Evolutionary conservation across 2,113 vertebrate species (phyloP), one percentile per base, ranked within the genome.

Genomic region (Ammospiza nelsoni): DNA sequence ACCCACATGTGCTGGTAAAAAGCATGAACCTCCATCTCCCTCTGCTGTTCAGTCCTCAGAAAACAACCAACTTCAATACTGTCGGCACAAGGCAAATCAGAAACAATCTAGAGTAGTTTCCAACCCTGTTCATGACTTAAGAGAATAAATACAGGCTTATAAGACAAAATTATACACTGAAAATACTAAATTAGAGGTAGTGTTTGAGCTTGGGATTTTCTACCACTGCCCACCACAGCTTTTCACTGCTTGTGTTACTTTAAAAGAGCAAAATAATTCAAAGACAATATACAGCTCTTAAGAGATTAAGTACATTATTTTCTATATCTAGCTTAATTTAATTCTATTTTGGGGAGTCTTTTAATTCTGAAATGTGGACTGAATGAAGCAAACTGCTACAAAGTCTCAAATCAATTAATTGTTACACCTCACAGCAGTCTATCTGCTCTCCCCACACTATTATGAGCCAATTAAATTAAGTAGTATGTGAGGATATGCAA

Each of bases 31-130:
- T 94, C 67, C 67, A 92, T 55, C 96, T 92, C 96, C 96, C 96
- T 93, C 96, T 96, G 88, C 92, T 95, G 95, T 83, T 29, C 27
- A 88, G 54, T 71, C 23, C 25, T 62, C 59, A 92, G 55, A 96
- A 76, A 65, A 83, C 90, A 96, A 54, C 8, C 69, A 94, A 52
- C 5, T 61, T 58, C 57, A 16, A 3, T 6, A 28, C 12, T 67
- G 58, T 18, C 49, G 65, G 58, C 49, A 78, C 12, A 27, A 79
- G 35, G 41, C 17, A 41, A 37, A 20, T 77, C 23, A 39, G 39
- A 39, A 89, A 75, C 18, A 39, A 20, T 9, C 81, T 46, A 17
- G 4, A 55, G 12, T 6, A 75, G 21, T 28, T 73, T 48, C 41
- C 28, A 73, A 25, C 8, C 1, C 4, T 31, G 15, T 25, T 91